These are phyloP conservation scores for Leucophenga montana DNA, from an alignment of 2,888 invertebrate species.

Conservation along the genomic window DNA sequence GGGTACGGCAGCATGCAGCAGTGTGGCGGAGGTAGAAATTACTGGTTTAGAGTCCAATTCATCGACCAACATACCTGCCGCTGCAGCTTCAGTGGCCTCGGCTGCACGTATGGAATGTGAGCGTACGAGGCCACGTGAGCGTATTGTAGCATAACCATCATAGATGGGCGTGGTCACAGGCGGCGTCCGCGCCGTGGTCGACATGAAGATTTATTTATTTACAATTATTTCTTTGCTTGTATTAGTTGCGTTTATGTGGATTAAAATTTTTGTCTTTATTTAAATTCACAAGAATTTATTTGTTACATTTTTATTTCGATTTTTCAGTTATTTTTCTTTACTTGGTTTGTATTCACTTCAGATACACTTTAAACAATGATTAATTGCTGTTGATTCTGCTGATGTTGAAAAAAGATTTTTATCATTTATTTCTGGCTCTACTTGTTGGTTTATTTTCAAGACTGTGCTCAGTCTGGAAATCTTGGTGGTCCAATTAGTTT, in stretches of 20 bases:
- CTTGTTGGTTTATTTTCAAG: slow-evolving; percentile 32
- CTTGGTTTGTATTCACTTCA: slow-evolving; percentile 38
- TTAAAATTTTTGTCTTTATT: slow-evolving; percentile 13
- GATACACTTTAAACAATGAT: slow-evolving; percentile 59
- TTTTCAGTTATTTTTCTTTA: slow-evolving; percentile 44
- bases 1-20: neutral
- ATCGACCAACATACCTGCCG: slow-evolving; percentile 42
- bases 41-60: neutral
- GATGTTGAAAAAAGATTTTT: slow-evolving; percentile 35
- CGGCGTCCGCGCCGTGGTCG: slow-evolving; percentile 47
- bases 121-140: slow-evolving; percentile 76
- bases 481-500: slow-evolving; percentile 24
- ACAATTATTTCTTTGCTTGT: slow-evolving; percentile 12
- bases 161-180: slow-evolving; percentile 76
- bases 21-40: neutral
- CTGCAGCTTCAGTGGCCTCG: slow-evolving; percentile 62
- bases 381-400: slow-evolving; percentile 57
- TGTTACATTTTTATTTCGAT: slow-evolving; percentile 55
- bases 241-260: slow-evolving; percentile 26
- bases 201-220: slow-evolving; percentile 31
- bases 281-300: slow-evolving; percentile 1
- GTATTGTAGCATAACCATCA: slow-evolving; percentile 91
- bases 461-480: slow-evolving; percentile 1
- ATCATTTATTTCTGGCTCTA: slow-evolving; percentile 45
- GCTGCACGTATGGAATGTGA: slow-evolving; percentile 72